Evolutionary conservation across 2,113 vertebrate species (phyloP).

Genomic region (Jacana jacana): DNA sequence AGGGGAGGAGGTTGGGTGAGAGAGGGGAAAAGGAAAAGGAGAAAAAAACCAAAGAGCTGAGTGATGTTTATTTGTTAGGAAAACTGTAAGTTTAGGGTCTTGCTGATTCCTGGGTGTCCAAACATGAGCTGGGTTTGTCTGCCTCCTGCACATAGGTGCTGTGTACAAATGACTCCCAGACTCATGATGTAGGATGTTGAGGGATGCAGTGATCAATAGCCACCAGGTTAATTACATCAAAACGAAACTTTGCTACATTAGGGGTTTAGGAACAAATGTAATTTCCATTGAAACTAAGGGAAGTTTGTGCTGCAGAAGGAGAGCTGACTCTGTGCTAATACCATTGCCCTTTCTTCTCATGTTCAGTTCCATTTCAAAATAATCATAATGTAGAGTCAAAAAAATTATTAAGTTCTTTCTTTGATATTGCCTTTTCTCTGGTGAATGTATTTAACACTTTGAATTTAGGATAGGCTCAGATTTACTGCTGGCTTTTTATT

Average conservation of each 20-base stretch:
- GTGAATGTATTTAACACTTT: not conserved
- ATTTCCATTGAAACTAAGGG: not conserved
- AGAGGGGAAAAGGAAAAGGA: not conserved
- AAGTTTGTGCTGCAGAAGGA: not conserved
- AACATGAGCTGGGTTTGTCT: not conserved
- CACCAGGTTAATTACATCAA: not conserved
- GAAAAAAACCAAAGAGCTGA: not conserved
- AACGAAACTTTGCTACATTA: not conserved
- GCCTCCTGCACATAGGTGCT: not conserved
- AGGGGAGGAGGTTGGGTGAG: not conserved
- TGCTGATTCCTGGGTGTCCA: not conserved
- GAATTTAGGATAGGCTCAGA: not conserved
- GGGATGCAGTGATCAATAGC: not conserved
- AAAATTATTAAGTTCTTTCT: not conserved
- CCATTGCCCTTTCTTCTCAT: not conserved
- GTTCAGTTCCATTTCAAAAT: not conserved
- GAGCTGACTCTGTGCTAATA: not conserved
- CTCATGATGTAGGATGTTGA: not conserved
- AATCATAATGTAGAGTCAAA: not conserved
- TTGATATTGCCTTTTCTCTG: not conserved
- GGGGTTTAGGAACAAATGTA: not conserved
- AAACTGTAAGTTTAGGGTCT: not conserved
- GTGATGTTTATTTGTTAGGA: not conserved
- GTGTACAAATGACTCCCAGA: not conserved
- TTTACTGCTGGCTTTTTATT: not conserved